Evolutionary conservation across 2,113 vertebrate species (phyloP), one percentile per base, ranked within the genome.

Genomic region (Cyphomyrus discorhynchus): DNA sequence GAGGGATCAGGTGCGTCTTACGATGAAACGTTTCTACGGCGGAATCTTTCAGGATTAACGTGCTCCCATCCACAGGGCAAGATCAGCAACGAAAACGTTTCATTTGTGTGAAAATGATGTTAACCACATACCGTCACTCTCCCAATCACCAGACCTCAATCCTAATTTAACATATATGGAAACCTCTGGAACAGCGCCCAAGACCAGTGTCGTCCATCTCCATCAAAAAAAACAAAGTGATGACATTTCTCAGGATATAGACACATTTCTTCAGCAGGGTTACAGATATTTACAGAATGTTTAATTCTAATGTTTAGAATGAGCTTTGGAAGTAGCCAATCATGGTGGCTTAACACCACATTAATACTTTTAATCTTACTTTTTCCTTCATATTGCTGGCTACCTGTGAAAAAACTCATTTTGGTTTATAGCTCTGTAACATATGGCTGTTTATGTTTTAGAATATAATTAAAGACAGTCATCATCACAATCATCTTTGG

Each of bases 371-470:
- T 42, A 80, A 5, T 77, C 13, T 39, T 39, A 39, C 15, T 42
- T 4, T 42, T 80, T 42, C 15, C 35, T 70, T 31, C n/a, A 70
- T 80, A 21, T 80, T 80, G 70, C 70, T 24, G 39, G 74, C 35
- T 80, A 80, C 74, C 35, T 80, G 35, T 77, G 35, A 39, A 77
- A 77, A 31, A 80, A 35, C 31, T 80, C 1, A 53, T 53, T 53
- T 87, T 35, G 15, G 11, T 87, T 31, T 87, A 53, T 87, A 7
- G 47, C n/a, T 21, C n/a, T 87, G 13, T 31, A 87, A 50, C 85
- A 87, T 87, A 87, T 87, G 85, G 47, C n/a, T 35, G 47, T 87
- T 87, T 87, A 87, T 47, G 27, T 39, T 53, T 87, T 39, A 35
- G 27, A 56, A 87, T 35, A 87, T 53, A 87, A 53, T 87, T 53